Base-by-base conservation (phyloP, 2,797 vertebrate genomes). In the Syncerus caffer region DNA sequence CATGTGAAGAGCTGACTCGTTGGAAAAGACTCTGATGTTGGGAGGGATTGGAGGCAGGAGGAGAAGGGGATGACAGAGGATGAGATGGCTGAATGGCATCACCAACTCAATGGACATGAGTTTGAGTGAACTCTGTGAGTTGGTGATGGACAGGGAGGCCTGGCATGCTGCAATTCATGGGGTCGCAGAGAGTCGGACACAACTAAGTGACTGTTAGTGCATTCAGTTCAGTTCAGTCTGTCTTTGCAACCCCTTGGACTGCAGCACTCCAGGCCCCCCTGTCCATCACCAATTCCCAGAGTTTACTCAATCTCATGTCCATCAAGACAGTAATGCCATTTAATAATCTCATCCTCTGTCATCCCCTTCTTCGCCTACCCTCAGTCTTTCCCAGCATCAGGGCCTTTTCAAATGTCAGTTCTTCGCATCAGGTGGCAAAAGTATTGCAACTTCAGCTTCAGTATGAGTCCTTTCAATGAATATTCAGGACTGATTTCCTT, bases 201-300 rank as follows among this genome's bases (percentile, higher is more conserved):
- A 11, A 47, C 45, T 47, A 2, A 47, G 45, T 45, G 11, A 47
- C 45, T 47, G 45, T n/a, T 53, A 51, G 12, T 13, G 57, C 1
- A 2, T 53, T 50, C 17, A 38, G 64, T 71, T 38, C n/a, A 71
- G 9, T 38, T 71, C 19, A 71, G 64, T 38, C 0, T 0, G n/a
- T 71, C 64, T 71, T 38, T 38, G 64, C 4, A 1, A 21, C n/a
- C 0, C n/a, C n/a, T 21, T 71, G 64, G 64, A 71, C 19, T 38
- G 10, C 19, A 71, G n/a, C 64, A 71, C 0, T 0, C 64, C 4
- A 38, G n/a, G 19, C n/a, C 19, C 38, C 64, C 64, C 64, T 11
- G n/a, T 71, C n/a, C n/a, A 12, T 38, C 64, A 71, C 19, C 64
- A 71, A 3, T 0, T 21, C 64, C 64, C 5, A 2, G 64, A 67